Evolutionary conservation across 1,140 invertebrate species (phyloP).

Genomic region (Ptiloglossa arizonensis): DNA sequence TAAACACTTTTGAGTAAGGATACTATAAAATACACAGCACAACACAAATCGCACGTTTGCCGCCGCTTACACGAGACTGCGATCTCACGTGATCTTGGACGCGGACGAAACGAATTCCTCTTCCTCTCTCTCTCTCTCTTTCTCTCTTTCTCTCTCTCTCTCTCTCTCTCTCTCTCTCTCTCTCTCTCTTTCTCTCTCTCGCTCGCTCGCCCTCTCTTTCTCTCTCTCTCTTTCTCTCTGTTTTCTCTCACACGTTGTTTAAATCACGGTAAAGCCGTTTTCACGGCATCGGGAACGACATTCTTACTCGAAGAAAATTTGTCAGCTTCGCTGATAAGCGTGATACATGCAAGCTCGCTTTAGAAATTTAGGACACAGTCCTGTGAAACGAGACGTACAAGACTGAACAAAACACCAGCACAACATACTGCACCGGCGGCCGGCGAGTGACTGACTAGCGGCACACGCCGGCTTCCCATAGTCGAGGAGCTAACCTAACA

Average conservation of each 20-base stretch:
- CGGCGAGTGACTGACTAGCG: slow-evolving; percentile 74
- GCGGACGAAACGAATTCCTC: slow-evolving; percentile 41
- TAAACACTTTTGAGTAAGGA: slow-evolving; percentile 59
- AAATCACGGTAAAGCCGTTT: slow-evolving; percentile 26
- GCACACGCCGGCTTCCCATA: slow-evolving; percentile 54
- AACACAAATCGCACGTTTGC: slow-evolving; percentile 45
- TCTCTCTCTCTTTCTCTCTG: neutral
- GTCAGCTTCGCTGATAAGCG: neutral
- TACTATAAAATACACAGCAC: slow-evolving; percentile 67
- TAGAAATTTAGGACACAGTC: slow-evolving; percentile 27
- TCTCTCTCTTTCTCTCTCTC: neutral
- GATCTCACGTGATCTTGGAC: slow-evolving; percentile 39
- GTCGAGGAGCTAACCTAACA: slow-evolving; percentile 44
- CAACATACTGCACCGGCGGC: slow-evolving; percentile 66
- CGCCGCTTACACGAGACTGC: slow-evolving; percentile 38
- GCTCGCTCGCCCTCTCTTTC: neutral
- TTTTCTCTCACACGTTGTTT: slow-evolving; percentile 19
- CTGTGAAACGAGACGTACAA: slow-evolving; percentile 11
- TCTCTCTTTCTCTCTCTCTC: neutral
- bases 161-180: slow-evolving; percentile 15
- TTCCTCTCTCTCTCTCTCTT: neutral
- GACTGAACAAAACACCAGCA: neutral
- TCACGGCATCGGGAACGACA: slow-evolving; percentile 20
- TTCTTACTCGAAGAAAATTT: slow-evolving; percentile 5
- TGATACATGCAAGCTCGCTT: neutral